Evolutionary conservation across 2,888 invertebrate species (phyloP), one percentile per base, ranked within the genome.

Genomic region (Cheilosia urbana): DNA sequence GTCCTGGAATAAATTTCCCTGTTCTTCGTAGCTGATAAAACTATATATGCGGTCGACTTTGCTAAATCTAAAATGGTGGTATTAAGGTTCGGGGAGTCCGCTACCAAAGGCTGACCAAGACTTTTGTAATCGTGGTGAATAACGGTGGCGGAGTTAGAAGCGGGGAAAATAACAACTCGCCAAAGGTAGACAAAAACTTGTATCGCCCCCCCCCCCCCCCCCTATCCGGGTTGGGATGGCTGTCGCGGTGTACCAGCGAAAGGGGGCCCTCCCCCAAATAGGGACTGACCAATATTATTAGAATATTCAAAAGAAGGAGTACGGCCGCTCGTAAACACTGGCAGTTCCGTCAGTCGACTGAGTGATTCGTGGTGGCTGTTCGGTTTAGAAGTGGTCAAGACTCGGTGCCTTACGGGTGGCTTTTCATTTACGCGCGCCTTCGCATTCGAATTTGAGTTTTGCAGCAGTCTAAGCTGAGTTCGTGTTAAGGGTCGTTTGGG

Each of bases 311-410:
- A 87, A 85, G 88, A 88, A 88, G 88, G 87, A 87, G 82, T 71
- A 87, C 87, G 75, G 81, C 71, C 72, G 27, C 51, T 63, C 53
- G 79, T 47, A 69, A 71, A 75, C 73, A 68, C 77, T 68, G 65
- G 62, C 62, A 60, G 75, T 65, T 82, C 73, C 63, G 81, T 87
- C 87, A 78, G 88, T 87, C 47, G 55, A 53, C 55, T 24, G 47
- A 37, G 34, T 58, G 63, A 63, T 76, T 76, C 76, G 75, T 85
- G 47, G 65, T 57, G 40, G 34, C 49, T 63, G 34, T 21, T 55
- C 2, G 88, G 87, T 89, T 90, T 89, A 90, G 90, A 91, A 88
- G 89, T 90, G 90, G 91, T 91, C 91, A 91, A 91, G 89, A 89
- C 90, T 89, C 88, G 87, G 89, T 88, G 88, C 88, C 88, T 77